Evolutionary conservation across 2,888 invertebrate species (phyloP), one percentile per base, ranked within the genome.

Genomic region (Dasysyrphus albostriatus): DNA sequence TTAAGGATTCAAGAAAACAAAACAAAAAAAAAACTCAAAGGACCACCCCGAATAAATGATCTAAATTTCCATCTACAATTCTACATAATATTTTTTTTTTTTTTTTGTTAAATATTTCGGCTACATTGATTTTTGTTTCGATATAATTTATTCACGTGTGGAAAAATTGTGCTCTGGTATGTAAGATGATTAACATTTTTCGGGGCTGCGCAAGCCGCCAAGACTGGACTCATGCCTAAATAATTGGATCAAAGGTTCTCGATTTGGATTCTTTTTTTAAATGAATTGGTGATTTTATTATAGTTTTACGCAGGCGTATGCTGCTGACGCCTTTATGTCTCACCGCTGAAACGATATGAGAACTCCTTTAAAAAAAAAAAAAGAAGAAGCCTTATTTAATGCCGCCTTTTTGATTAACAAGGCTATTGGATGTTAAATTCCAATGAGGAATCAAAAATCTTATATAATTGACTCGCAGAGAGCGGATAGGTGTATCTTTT

Each of bases 21-120:
- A 37, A 19, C 12, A 0, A 58, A 58, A 16, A 58, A 65, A 80
- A 49, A 44, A 67, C 72, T 74, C 29, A 59, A 39, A 39, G 61
- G 88, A 88, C 88, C 88, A 88, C 88, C 88, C 78, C n/a, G 70
- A 69, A 74, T 74, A 78, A 75, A 78, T 76, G 84, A 82, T 78
- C 88, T 78, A 65, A n/a, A 56, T 82, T 56, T 65, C 44, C 32
- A 73, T 16, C 39, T 70, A n/a, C n/a, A n/a, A n/a, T n/a, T n/a
- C n/a, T n/a, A 75, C n/a, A 51, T 12, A 5, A 12, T 10, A 16
- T 37, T 12, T 39, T 14, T 61, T 8, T n/a, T 79, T 56, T 59
- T 49, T 61, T 8, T n/a, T 79, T 56, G 54, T 49, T 58, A 65
- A 24, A n/a, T 54, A 61, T 32, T 65, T 44, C 10, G 4, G 24